Evolutionary conservation across 2,113 vertebrate species (phyloP).

Genomic region (Numenius arquata): DNA sequence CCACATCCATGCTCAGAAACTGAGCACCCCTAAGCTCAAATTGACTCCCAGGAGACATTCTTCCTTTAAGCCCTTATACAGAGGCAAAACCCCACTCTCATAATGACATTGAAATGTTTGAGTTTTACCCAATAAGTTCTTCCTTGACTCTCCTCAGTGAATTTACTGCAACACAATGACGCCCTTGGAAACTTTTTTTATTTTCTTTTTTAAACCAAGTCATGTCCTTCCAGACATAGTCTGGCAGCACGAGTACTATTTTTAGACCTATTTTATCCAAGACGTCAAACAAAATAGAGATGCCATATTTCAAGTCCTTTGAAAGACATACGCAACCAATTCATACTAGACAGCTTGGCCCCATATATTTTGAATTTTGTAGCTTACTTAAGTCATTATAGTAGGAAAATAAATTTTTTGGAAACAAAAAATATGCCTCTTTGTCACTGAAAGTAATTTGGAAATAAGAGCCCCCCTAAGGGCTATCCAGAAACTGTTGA

Average conservation of each 20-base stretch:
- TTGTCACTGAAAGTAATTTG: background rate
- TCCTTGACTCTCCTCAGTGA: background rate
- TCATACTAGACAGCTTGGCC: background rate
- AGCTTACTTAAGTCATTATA: background rate
- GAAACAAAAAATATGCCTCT: background rate
- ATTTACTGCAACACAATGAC: background rate
- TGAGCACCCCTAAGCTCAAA: background rate
- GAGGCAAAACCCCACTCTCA: background rate
- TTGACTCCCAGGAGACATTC: background rate
- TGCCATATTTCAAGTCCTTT: background rate
- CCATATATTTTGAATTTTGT: background rate
- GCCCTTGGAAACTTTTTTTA: background rate
- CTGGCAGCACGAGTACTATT: background rate
- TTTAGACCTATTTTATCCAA: background rate
- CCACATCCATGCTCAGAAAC: background rate
- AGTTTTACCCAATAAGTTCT: background rate
- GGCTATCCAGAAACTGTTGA: background rate
- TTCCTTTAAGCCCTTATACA: background rate
- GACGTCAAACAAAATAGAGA: background rate
- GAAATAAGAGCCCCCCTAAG: background rate
- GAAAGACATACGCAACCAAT: background rate
- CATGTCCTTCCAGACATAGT: background rate
- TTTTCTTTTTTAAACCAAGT: background rate
- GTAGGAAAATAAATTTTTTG: background rate
- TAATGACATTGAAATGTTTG: background rate